These are phyloP conservation scores for Scaptodrosophila latifasciaeformis DNA, from an alignment of 2,888 invertebrate genomes.

Conservation along the genomic window DNA sequence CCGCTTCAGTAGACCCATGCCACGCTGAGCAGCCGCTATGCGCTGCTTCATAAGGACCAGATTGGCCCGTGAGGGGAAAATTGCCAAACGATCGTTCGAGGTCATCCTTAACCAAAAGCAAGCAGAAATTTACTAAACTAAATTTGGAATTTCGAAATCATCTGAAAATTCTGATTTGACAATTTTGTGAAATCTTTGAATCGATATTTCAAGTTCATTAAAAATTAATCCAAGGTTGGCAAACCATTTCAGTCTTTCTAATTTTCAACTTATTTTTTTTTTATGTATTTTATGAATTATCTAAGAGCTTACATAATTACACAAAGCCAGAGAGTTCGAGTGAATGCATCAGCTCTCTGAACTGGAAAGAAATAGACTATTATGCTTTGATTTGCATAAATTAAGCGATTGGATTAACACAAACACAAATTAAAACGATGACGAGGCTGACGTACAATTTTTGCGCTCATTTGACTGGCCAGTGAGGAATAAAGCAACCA, in stretches of 20 bases:
- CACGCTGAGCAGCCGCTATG: conserved; percentile 52
- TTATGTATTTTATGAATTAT: too few relatives aligned
- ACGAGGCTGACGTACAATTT: neutral
- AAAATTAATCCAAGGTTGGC: too few relatives aligned
- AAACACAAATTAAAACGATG: neutral
- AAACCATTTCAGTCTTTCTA: neutral
- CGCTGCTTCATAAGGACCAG: conserved; percentile 58
- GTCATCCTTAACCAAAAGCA: conserved; percentile 48
- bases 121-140: neutral
- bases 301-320: conserved; percentile 9
- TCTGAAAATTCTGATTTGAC: too few relatives aligned
- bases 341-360: neutral
- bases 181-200: too few relatives aligned
- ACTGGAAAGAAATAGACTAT: conserved; percentile 10
- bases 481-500: too few relatives aligned
- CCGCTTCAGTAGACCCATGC: conserved; percentile 58
- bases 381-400: conserved; percentile 53
- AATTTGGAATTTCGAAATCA: too few relatives aligned
- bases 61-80: conserved; percentile 68
- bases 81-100: conserved; percentile 36
- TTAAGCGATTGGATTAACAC: conserved; percentile 46
- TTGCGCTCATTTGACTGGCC: neutral
- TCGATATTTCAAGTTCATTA: too few relatives aligned
- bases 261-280: too few relatives aligned
- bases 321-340: too few relatives aligned